phyloP scores from a whole-genome alignment of 1,140 invertebrate genomes.

The Acyrthosiphon pisum region DNA sequence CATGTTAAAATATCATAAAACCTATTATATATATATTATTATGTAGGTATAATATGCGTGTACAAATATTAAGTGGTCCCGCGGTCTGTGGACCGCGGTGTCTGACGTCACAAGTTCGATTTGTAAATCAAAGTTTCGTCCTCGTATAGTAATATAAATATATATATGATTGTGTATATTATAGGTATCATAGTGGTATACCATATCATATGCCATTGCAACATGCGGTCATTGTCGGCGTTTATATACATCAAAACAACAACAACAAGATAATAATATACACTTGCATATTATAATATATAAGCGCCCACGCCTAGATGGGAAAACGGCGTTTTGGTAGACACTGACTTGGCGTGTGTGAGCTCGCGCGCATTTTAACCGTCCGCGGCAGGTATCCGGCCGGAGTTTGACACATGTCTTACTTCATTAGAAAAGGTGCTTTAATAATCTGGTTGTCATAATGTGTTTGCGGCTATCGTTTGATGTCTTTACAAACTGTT shows the following conservation, averaged over 20 bases:
- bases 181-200: neutral
- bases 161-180: too few species aligned
- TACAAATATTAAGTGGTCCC: too few species aligned
- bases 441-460: slow-evolving; percentile 57
- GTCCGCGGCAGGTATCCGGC: neutral
- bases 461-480: slow-evolving; percentile 57
- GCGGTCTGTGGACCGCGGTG: neutral
- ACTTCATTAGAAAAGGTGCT: slow-evolving; percentile 55
- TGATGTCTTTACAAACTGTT: slow-evolving; percentile 57
- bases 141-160: neutral
- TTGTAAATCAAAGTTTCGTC: neutral
- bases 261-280: slow-evolving; percentile 21
- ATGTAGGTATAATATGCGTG: too few species aligned
- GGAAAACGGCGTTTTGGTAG: slow-evolving; percentile 21
- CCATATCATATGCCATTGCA: neutral
- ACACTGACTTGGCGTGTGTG: slow-evolving; percentile 4
- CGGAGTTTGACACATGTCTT: slow-evolving; percentile 54
- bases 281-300: neutral
- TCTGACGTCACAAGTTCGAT: neutral
- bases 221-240: neutral
- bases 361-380: neutral
- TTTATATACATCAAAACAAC: slow-evolving; percentile 22
- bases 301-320: neutral
- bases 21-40: too few species aligned
- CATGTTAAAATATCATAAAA: neutral